Conservation (phyloP, 2,797 vertebrate species). For the Varecia variegata region DNA sequence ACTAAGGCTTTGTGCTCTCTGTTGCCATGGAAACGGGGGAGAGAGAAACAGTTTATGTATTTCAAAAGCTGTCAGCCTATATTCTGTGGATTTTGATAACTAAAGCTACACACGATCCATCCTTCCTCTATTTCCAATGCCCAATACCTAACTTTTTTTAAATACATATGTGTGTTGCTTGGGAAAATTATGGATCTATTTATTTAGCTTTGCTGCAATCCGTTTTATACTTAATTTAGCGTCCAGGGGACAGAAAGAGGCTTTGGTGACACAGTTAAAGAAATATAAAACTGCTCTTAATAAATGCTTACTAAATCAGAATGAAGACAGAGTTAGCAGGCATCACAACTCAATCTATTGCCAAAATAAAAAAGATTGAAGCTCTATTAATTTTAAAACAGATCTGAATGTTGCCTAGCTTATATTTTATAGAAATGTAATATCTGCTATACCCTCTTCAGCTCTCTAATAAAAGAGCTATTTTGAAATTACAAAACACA, state of each 20-base stretch:
- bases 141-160: slow-evolving; percentile 72
- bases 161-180: slow-evolving; percentile 64
- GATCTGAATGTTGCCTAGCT: slow-evolving; percentile 54
- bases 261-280: slow-evolving; percentile 47
- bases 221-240: slow-evolving; percentile 75
- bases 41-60: slow-evolving; percentile 86
- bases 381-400: slow-evolving; percentile 74
- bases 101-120: slow-evolving; percentile 82
- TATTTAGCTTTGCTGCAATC: slow-evolving; percentile 71
- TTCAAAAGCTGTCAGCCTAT: slow-evolving; percentile 87
- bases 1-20: slow-evolving; percentile 84
- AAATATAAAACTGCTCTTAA: slow-evolving; percentile 76
- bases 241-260: slow-evolving; percentile 67
- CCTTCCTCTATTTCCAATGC: slow-evolving; percentile 56
- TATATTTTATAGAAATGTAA: slow-evolving; percentile 76
- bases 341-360: slow-evolving; percentile 64
- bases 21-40: slow-evolving; percentile 88
- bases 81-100: slow-evolving; percentile 87
- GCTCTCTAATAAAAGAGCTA: slow-evolving; percentile 73
- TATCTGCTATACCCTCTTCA: slow-evolving; percentile 50
- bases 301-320: slow-evolving; percentile 79
- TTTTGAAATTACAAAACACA: slow-evolving; percentile 76
- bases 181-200: slow-evolving; percentile 79
- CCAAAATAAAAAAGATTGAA: slow-evolving; percentile 75
- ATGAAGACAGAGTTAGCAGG: slow-evolving; percentile 76